Evolutionary conservation across 2,888 invertebrate species (phyloP).

Genomic region (Protophormia terraenovae): DNA sequence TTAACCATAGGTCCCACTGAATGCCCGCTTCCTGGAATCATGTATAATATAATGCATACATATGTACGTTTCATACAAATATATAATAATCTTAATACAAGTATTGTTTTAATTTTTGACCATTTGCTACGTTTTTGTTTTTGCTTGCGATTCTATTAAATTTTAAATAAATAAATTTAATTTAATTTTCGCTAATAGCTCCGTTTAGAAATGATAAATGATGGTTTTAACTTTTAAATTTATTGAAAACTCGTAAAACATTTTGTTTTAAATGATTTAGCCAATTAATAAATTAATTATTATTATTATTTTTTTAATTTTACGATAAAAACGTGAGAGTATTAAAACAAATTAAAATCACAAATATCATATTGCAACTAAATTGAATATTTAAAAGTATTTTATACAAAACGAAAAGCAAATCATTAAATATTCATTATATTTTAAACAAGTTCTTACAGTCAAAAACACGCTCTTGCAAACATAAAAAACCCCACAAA

Average conservation of each 20-base stretch:
- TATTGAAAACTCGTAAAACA: constrained; percentile 2
- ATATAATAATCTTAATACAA: too few relatives aligned
- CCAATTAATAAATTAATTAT: constrained; percentile 11
- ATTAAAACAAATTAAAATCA: neutral
- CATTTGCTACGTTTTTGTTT: too few relatives aligned
- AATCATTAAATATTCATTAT: constrained; percentile 20
- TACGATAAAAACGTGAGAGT: neutral
- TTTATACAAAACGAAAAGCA: neutral
- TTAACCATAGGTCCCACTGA: too few relatives aligned
- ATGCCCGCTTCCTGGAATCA: too few relatives aligned
- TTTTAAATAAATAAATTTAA: too few relatives aligned
- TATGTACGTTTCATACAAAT: too few relatives aligned
- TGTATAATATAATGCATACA: too few relatives aligned
- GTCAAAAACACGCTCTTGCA: neutral
- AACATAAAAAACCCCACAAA: neutral
- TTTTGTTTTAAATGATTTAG: neutral
- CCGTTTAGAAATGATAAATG: neutral
- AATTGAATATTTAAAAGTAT: neutral
- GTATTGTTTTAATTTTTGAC: too few relatives aligned
- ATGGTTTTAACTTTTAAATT: neutral
- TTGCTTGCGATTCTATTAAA: too few relatives aligned
- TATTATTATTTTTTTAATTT: neutral
- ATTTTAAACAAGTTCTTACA: neutral
- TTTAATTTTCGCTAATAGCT: neutral
- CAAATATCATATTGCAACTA: neutral